These are phyloP conservation scores for Lepisosteus oculatus DNA, from an alignment of 2,113 vertebrate species.

Conservation along the genomic window DNA sequence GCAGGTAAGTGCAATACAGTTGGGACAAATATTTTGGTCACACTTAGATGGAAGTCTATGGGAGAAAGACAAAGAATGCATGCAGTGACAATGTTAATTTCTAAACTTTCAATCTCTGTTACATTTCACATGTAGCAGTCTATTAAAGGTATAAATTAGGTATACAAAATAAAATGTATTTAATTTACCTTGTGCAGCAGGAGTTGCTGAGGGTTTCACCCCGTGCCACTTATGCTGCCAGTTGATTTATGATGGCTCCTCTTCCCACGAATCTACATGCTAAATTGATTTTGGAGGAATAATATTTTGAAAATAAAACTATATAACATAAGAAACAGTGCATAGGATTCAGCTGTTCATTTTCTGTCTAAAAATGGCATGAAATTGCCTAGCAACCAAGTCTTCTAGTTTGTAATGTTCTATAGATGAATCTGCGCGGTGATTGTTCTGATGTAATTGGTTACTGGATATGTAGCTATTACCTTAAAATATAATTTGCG, in stretches of 20 bases:
- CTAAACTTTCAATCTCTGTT: no score
- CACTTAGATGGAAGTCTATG: background rate
- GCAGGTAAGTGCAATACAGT: conserved; percentile 32
- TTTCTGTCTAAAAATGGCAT: conserved; percentile 18
- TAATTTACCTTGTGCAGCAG: background rate
- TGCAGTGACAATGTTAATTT: no score
- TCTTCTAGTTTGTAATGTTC: conserved; percentile 34
- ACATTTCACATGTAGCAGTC: no score
- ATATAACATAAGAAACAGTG: conserved; percentile 7
- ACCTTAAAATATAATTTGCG: background rate
- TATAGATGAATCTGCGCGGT: conserved; percentile 13
- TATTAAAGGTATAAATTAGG: background rate
- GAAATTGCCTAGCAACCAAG: conserved; percentile 41
- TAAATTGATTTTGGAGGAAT: conserved; percentile 26
- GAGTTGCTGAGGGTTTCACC: conserved; percentile 26
- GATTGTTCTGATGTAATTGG: conserved; percentile 34
- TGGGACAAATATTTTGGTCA: conserved; percentile 39
- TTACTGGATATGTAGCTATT: background rate
- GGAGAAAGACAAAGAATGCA: background rate
- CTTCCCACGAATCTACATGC: conserved; percentile 14
- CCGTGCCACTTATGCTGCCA: conserved; percentile 17
- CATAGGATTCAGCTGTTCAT: background rate
- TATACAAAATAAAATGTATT: background rate
- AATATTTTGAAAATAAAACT: conserved; percentile 10
- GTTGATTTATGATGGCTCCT: conserved; percentile 25